Evolutionary conservation across 2,113 vertebrate species (phyloP), one percentile per base, ranked within the genome.

Genomic region (Vulpes lagopus): DNA sequence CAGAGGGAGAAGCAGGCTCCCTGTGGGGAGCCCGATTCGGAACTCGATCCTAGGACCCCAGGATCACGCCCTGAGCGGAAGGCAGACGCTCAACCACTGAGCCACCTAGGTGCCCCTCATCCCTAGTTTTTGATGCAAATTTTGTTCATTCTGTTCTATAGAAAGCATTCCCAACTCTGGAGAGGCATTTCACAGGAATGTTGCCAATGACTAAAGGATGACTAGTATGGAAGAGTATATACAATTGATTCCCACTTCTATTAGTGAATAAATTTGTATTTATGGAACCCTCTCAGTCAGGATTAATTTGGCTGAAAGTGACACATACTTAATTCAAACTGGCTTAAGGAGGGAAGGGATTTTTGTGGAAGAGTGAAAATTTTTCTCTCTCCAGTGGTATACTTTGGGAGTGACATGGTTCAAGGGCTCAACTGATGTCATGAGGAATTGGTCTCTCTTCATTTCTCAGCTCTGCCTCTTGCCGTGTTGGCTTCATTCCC

Each of bases 111-210:
- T 8, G 43, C 43, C 69, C 49, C 30, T 78, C 53, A 81, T 71
- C 69, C 49, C 30, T 69, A 87, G 71, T 35, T 84, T 88, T 53
- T 88, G 69, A 83, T 94, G 53, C 43, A 86, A 67, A 78, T 73
- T 95, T 95, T 85, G 74, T 62, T 84, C 59, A 64, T 73, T 96
- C n/a, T 69, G 2, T 74, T 90, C 38, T 90, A 83, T 32, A 51
- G 69, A 76, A 51, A 55, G 43, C 8, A 59, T 35, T 87, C 6
- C 27, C 27, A 94, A 67, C 69, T 78, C 25, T 55, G 27, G 81
- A 84, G 71, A 87, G 85, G 85, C 16, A 14, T 90, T 90, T 97
- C 20, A 84, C 12, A 93, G 55, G n/a, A 25, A 55, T 71, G 14
- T 89, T 76, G 79, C 49, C 73, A 53, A 10, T 78, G 59, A 87